phyloP scores from a whole-genome alignment of 2,888 invertebrate genomes.

The Tetranychus truncatus region DNA sequence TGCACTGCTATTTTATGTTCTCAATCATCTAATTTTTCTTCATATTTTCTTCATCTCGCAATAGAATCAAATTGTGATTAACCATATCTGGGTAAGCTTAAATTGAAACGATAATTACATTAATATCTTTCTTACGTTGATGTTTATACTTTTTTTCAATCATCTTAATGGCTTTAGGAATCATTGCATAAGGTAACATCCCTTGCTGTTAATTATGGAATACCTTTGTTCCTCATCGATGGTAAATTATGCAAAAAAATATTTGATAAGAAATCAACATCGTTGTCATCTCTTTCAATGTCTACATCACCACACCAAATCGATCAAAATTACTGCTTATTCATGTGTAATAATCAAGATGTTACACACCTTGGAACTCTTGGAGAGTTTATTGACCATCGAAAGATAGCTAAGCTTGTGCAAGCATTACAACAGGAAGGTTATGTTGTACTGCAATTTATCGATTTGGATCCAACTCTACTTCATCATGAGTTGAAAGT shows the following conservation, averaged over 20 bases:
- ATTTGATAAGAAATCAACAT: slow-evolving; percentile 14
- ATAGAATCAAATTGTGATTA: not conserved
- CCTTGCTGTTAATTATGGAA: slow-evolving; percentile 13
- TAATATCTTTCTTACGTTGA: not conserved
- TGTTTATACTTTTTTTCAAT: not conserved
- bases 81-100: slow-evolving; percentile 6
- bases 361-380: slow-evolving; percentile 25
- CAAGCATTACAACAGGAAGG: slow-evolving; percentile 20
- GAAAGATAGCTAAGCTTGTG: slow-evolving; percentile 22
- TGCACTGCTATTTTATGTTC: too few species aligned
- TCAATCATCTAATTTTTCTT: too few species aligned
- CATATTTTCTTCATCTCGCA: not conserved
- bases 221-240: slow-evolving; percentile 26
- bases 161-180: slow-evolving; percentile 1
- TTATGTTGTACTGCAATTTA: slow-evolving; percentile 21
- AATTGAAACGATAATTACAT: not conserved
- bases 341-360: slow-evolving; percentile 23
- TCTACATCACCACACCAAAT: not conserved
- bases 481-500: slow-evolving; percentile 25
- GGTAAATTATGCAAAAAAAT: slow-evolving; percentile 21
- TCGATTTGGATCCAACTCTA: slow-evolving; percentile 24
- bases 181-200: slow-evolving; percentile 16
- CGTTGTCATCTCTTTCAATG: not conserved
- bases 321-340: slow-evolving; percentile 16
- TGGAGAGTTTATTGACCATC: slow-evolving; percentile 24